phyloP scores from a whole-genome alignment of 92 coral and sea anemone genomes.

The Pocillopora grandis region DNA sequence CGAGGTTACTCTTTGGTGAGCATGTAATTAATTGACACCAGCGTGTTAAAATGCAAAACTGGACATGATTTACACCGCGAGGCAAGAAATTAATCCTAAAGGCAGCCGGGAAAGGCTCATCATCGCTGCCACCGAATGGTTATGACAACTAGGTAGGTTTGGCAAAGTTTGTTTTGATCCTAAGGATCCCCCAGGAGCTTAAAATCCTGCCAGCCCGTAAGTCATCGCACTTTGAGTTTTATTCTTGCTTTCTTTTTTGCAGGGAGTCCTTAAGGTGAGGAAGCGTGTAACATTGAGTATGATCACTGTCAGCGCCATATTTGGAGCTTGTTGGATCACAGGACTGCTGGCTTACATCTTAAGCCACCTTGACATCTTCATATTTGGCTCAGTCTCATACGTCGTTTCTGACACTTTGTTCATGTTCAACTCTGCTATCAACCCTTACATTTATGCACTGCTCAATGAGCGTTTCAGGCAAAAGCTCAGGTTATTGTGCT shows the following conservation, averaged over 20 bases:
- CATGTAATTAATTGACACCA: too few species aligned
- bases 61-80: too few species aligned
- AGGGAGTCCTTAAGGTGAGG: conserved; percentile 18
- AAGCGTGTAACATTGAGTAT: conserved; percentile 26
- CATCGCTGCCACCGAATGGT: too few species aligned
- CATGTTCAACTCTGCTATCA: conserved; percentile 23
- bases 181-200: too few species aligned
- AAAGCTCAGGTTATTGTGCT: not conserved
- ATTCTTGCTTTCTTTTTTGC: not conserved
- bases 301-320: conserved; percentile 9
- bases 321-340: conserved; percentile 1
- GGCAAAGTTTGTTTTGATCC: not conserved
- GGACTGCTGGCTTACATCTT: not conserved
- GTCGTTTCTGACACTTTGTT: not conserved
- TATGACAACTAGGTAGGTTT: too few species aligned
- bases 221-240: not conserved
- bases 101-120: too few species aligned
- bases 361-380: not conserved
- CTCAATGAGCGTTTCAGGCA: conserved; percentile 2
- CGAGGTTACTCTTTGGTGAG: too few species aligned
- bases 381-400: not conserved
- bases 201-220: not conserved
- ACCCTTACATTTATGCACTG: conserved; percentile 21
- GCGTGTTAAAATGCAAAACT: too few species aligned
- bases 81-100: too few species aligned